Conservation (phyloP, 2,113 vertebrate species). For the Zosterops hypoxanthus region DNA sequence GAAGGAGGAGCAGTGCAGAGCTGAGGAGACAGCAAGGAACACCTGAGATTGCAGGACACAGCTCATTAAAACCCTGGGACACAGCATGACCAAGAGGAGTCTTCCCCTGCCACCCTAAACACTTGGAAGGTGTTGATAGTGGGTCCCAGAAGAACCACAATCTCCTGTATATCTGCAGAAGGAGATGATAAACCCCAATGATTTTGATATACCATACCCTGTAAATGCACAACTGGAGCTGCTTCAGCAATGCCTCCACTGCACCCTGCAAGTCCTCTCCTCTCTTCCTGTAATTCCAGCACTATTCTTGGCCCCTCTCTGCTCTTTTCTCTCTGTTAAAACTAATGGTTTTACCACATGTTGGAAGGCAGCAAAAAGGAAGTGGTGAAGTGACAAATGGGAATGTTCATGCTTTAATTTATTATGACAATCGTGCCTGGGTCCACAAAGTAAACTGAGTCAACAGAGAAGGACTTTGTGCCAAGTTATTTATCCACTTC, state of each 20-base stretch:
- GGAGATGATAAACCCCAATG: neutral
- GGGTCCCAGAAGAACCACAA: neutral
- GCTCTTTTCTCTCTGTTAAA: neutral
- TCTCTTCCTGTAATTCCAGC: neutral
- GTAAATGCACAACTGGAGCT: neutral
- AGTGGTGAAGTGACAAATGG: constrained; percentile 68
- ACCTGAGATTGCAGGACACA: neutral
- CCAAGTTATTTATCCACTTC: constrained; percentile 63
- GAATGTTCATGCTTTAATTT: constrained; percentile 65
- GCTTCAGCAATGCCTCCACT: neutral
- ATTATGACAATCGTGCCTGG: constrained; percentile 24
- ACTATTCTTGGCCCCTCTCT: neutral
- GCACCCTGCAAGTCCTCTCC: neutral
- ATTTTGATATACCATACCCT: accelerated
- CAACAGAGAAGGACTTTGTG: constrained; percentile 60
- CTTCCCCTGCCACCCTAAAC: neutral
- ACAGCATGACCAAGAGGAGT: accelerated
- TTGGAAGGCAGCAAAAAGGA: constrained; percentile 38
- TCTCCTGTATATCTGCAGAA: neutral
- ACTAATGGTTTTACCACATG: constrained; percentile 54
- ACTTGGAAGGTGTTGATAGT: neutral
- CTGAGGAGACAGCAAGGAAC: neutral
- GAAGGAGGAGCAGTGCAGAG: neutral
- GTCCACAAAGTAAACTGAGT: constrained; percentile 67
- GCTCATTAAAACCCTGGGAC: neutral